These are phyloP conservation scores for Lithobates sylvaticus DNA, from an alignment of 2,797 vertebrate genomes.

Conservation along the genomic window DNA sequence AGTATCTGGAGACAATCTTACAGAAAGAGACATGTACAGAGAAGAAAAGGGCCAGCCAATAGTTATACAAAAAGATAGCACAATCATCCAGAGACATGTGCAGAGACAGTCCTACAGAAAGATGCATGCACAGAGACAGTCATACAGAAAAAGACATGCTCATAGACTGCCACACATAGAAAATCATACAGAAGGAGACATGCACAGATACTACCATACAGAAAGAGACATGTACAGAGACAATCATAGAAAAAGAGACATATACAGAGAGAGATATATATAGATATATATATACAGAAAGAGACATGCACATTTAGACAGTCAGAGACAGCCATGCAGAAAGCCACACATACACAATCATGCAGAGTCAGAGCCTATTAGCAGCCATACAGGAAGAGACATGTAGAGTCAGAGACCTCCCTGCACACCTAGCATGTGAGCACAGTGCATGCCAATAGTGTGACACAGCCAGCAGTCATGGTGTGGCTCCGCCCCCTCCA, in stretches of 20 bases:
- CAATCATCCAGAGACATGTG: not conserved
- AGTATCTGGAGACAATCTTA: too few relatives aligned
- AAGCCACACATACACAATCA: not conserved
- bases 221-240: not conserved
- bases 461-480: slow-evolving; percentile 19
- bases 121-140: not conserved
- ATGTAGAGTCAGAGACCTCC: slow-evolving; percentile 1
- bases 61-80: not conserved
- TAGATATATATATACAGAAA: not conserved
- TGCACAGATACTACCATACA: not conserved
- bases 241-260: not conserved
- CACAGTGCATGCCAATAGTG: slow-evolving; percentile 23
- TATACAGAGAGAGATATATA: not conserved
- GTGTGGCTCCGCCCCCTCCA: slow-evolving; percentile 10
- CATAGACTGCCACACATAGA: not conserved
- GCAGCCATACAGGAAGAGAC: not conserved
- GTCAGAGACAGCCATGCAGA: not conserved
- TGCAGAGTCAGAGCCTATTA: not conserved
- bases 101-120: not conserved
- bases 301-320: not conserved
- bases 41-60: too few relatives aligned
- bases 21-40: too few relatives aligned
- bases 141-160: not conserved
- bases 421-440: slow-evolving; percentile 6
- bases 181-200: not conserved